These are phyloP conservation scores for Cyprinodon diabolis DNA, from an alignment of 2,797 vertebrate species.

Conservation along the genomic window DNA sequence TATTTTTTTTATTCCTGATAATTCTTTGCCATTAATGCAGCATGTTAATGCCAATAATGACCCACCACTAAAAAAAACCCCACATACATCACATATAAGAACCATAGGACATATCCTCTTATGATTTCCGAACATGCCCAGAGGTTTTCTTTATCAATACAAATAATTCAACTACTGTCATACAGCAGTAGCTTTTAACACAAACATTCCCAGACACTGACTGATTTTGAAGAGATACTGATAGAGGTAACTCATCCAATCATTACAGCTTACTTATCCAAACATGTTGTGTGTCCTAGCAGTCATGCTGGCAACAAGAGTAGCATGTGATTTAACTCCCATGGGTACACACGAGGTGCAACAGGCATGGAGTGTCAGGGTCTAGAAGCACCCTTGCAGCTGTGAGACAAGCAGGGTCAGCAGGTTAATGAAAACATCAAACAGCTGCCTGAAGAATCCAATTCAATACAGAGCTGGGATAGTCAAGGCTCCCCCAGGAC, in stretches of 20 bases:
- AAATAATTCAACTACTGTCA: conserved; percentile 36
- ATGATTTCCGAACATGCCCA: conserved; percentile 14
- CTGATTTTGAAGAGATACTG: conserved; percentile 11
- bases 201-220: conserved; percentile 30
- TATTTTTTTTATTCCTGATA: too few species aligned
- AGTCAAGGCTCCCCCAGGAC: conserved; percentile 34
- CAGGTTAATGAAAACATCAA: conserved; percentile 81
- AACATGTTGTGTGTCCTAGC: conserved; percentile 40
- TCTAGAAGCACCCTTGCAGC: conserved; percentile 53
- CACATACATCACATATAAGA: not conserved
- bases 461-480: conserved; percentile 53
- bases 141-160: conserved; percentile 32
- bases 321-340: conserved; percentile 74
- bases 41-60: too few species aligned
- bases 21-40: too few species aligned
- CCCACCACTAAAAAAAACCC: not conserved
- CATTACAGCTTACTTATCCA: conserved; percentile 59
- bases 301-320: conserved; percentile 53
- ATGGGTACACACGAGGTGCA: conserved; percentile 49
- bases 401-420: conserved; percentile 49
- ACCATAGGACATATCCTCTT: not conserved
- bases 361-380: conserved; percentile 43
- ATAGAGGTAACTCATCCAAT: too few species aligned
- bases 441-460: conserved; percentile 49
- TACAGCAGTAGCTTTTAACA: conserved; percentile 33